Evolutionary conservation across 2,113 vertebrate genomes (phyloP), one percentile per base, ranked within the genome.

Genomic region (Scopus umbretta): DNA sequence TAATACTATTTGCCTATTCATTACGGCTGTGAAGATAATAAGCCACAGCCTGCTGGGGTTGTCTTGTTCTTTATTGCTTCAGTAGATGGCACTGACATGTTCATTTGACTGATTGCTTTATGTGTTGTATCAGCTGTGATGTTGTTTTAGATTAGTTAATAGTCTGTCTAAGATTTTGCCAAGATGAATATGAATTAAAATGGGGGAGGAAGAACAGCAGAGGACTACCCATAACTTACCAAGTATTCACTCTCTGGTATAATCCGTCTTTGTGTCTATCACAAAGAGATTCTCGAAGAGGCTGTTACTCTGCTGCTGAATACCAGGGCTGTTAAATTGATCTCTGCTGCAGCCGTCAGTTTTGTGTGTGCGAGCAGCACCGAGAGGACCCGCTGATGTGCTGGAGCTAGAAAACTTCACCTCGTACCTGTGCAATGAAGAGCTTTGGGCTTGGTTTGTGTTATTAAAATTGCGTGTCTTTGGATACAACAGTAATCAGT

Each of bases 241-340:
- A 34, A 90, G 72, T 76, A 40, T 70, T 97, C 84, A 4, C 82
- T 95, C 76, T 12, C 56, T 75, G 81, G 15, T 21, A 29, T 89
- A 82, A 95, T 95, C 90, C 47, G 58, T 63, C 76, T 97, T 67
- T 96, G 92, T 97, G 96, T 92, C 74, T 76, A 29, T 88, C 90
- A 95, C 82, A 94, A 95, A 81, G 50, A 89, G 86, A 90, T 92
- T 84, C 92, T 94, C 91, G 38, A 58, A 74, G 89, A 74, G 93
- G 67, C 66, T 58, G 40, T 67, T 34, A 70, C 71, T 27, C 61
- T 80, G 56, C 88, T 47, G 79, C 84, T 78, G 53, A 96, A 47
- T 84, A 42, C 78, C 68, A 6, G 83, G 76, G 91, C 92, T 90
- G 62, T 78, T 86, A 16, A n/a, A 43, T n/a, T 88, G 67, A 90